These are phyloP conservation scores for Imbricaverruca yamaguchii DNA, from an alignment of 2,888 invertebrate species.

Conservation along the genomic window DNA sequence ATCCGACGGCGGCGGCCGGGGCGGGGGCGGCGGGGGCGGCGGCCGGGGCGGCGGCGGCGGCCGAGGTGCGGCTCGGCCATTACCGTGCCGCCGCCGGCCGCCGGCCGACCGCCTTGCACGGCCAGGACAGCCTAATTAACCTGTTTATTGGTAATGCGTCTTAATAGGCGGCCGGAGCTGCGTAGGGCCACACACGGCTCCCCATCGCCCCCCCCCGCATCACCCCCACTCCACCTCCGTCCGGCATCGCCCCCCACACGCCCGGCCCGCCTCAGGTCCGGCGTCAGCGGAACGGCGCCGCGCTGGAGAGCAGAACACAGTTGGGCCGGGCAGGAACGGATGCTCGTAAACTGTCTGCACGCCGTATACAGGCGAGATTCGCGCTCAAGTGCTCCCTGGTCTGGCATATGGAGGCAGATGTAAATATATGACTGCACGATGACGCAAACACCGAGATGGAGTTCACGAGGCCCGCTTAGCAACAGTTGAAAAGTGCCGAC, in stretches of 20 bases:
- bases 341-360: background rate
- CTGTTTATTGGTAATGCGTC: conserved; percentile 5
- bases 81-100: background rate
- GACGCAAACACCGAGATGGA: no score
- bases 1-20: background rate
- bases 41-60: background rate
- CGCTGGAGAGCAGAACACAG: background rate
- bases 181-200: background rate
- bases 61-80: no score
- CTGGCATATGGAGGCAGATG: no score
- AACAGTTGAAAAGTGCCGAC: no score
- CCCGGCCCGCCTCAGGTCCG: background rate
- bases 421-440: no score
- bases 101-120: background rate
- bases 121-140: background rate
- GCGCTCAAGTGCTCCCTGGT: no score
- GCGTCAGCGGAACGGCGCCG: background rate
- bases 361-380: background rate
- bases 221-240: no score
- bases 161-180: background rate
- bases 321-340: background rate
- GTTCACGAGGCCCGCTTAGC: no score
- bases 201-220: no score
- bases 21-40: background rate
- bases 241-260: background rate